These are phyloP conservation scores for Pomatostomus ruficeps DNA, from an alignment of 2,113 vertebrate genomes.

Conservation along the genomic window DNA sequence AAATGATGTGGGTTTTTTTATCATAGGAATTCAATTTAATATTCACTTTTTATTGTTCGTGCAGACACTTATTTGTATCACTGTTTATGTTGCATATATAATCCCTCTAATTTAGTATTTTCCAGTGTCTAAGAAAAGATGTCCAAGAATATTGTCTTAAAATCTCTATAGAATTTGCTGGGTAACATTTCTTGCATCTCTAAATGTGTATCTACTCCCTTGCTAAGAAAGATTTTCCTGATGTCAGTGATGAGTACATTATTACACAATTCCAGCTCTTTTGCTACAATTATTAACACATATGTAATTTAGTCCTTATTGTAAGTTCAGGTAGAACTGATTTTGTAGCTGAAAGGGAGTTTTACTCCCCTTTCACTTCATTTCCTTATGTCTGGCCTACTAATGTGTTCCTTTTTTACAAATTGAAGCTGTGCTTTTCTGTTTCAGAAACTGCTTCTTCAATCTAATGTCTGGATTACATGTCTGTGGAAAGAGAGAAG, in stretches of 20 bases:
- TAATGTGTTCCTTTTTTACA: not conserved
- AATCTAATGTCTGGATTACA: not conserved
- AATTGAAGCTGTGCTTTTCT: not conserved
- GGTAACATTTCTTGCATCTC: not conserved
- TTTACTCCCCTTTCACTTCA: not conserved
- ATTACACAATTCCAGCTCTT: not conserved
- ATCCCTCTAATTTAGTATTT: not conserved
- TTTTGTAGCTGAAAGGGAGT: not conserved
- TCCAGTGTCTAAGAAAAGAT: not conserved
- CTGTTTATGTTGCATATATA: not conserved
- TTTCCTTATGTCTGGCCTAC: not conserved
- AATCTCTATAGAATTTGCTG: not conserved
- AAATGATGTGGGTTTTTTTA: not conserved
- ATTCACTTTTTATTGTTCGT: not conserved
- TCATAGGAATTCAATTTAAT: not conserved
- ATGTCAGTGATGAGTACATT: rapidly evolving
- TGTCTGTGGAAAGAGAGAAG: not conserved
- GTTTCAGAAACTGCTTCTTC: not conserved
- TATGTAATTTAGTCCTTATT: not conserved
- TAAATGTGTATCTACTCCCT: not conserved
- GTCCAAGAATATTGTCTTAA: not conserved
- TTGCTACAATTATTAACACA: not conserved
- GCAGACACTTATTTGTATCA: not conserved
- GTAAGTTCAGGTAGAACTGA: not conserved
- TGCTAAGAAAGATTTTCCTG: not conserved